Evolutionary conservation across 2,113 vertebrate genomes (phyloP), one percentile per base, ranked within the genome.

Genomic region (Plotosus lineatus): DNA sequence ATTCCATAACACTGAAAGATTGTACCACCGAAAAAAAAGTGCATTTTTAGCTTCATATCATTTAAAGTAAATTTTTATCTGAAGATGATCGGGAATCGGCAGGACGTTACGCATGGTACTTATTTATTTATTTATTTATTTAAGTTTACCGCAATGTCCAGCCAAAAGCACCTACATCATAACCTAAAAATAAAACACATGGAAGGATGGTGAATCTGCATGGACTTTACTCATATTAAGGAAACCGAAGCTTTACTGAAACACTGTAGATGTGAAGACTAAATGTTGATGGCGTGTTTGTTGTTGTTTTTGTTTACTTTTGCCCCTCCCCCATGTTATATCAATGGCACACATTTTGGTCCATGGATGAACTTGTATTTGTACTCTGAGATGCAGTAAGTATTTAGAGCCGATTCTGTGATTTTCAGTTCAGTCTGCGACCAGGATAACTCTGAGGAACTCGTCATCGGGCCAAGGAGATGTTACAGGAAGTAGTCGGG

Each of bases 401-500:
- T 55, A 69, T 44, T 26, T 69, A 40, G n/a, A 78, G 79, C 26
- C 65, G 44, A 75, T 42, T 61, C 38, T 36, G 46, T 61, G 66
- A 75, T 9, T 42, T 60, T 21, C 38, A 33, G 66, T 63, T 79
- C 40, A 23, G 71, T 58, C 65, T 28, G 61, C 48, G 42, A 66
- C 69, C 19, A 44, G 61, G 69, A 78, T 69, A 40, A 61, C 75
- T 69, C 53, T 75, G 75, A 75, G 61, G 69, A 72, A 38, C 51
- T 28, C 36, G 46, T 44, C 4, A 15, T 40, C 40, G 55, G 78
- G 90, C 56, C 56, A 91, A 89, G 89, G 91, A 89, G 90, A 86
- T 28, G 90, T 95, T 95, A 98, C 93, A 99, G 95, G 93, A 99
- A 98, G 90, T 98, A 98, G 88, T 94, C 92, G 0, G 93, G 93